These are phyloP conservation scores for Lasioglossum leucozonium DNA, from an alignment of 2,888 invertebrate genomes.

Conservation along the genomic window DNA sequence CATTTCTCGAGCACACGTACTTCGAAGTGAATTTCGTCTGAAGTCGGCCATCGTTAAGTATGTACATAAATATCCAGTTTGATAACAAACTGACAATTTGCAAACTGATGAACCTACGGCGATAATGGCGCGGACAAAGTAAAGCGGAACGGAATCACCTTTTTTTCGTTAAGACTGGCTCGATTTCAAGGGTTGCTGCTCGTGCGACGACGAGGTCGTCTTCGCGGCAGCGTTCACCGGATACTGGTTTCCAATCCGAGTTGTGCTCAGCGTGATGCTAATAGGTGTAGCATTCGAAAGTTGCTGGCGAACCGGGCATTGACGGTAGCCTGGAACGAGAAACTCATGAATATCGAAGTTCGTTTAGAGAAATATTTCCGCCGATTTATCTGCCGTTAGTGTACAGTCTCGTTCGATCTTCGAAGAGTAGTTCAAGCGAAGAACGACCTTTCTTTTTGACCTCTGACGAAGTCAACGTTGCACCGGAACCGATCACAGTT, in stretches of 20 bases:
- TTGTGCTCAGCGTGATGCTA: slow-evolving; percentile 82
- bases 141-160: neutral
- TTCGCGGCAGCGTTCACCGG: slow-evolving; percentile 67
- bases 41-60: neutral
- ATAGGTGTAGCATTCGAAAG: slow-evolving; percentile 84
- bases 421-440: neutral
- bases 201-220: slow-evolving; percentile 68
- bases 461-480: neutral
- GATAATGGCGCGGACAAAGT: neutral
- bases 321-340: slow-evolving; percentile 77
- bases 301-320: slow-evolving; percentile 85
- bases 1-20: neutral
- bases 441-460: neutral
- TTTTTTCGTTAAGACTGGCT: slow-evolving; percentile 62
- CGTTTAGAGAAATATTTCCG: neutral
- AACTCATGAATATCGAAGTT: slow-evolving; percentile 5
- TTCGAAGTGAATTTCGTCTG: neutral
- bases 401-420: neutral
- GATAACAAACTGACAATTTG: slow-evolving; percentile 21
- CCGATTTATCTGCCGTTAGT: neutral
- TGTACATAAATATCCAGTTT: neutral
- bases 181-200: slow-evolving; percentile 72
- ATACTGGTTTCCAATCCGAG: slow-evolving; percentile 66
- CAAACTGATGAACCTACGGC: neutral
- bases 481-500: neutral